A percentile compares a stretch with the other conserved stretches of the same genome.
Evolutionary conservation across 2,113 vertebrate species (phyloP).

Genomic region (Dryoscopus gambensis): DNA sequence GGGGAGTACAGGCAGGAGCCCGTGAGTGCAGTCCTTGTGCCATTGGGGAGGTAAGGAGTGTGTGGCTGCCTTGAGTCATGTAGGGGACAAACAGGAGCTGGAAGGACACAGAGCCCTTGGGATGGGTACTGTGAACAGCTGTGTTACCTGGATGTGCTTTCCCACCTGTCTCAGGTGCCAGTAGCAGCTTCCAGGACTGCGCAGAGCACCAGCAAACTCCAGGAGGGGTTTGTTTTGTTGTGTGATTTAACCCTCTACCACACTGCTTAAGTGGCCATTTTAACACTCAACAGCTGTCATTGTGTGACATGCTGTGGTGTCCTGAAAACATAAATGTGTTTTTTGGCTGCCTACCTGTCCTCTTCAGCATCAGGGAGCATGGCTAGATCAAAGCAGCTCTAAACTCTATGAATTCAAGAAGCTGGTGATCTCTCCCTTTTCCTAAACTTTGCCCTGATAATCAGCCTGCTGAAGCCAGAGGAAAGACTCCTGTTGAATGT

Average conservation of each 20-base stretch:
- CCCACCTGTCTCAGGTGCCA: background rate
- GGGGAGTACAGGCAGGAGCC: background rate
- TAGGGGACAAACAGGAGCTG: background rate
- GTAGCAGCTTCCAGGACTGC: background rate
- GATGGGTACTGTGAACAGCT: background rate
- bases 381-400: background rate
- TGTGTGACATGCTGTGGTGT: background rate
- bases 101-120: background rate
- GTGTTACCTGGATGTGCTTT: background rate
- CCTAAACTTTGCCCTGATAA: background rate
- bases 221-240: background rate
- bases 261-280: background rate
- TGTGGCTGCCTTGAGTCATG: background rate
- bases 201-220: background rate
- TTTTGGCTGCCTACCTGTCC: background rate
- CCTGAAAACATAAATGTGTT: background rate
- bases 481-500: background rate
- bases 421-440: background rate
- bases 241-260: background rate
- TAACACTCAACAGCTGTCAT: background rate
- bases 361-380: background rate
- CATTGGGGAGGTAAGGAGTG: background rate
- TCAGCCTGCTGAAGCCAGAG: background rate
- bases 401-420: background rate
- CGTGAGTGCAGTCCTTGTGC: background rate